These are phyloP conservation scores for Cherax quadricarinatus DNA, from an alignment of 1,140 invertebrate genomes.

Conservation along the genomic window DNA sequence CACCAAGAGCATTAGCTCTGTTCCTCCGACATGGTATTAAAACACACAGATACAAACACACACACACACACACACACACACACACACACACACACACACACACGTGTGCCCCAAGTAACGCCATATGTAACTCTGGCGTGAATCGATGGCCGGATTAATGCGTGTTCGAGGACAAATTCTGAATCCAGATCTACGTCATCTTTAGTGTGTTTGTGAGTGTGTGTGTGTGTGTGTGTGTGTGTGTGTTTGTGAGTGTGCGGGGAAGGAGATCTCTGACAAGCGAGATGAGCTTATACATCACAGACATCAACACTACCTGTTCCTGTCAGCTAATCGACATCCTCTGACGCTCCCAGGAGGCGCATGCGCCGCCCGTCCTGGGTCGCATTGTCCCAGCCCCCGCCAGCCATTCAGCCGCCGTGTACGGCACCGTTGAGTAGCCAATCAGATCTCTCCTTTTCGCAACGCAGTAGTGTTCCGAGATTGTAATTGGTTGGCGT, in stretches of 20 bases:
- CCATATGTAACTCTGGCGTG: background rate
- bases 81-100: conserved; percentile 4
- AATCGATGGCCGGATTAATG: conserved; percentile 37
- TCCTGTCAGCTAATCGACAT: conserved; percentile 62
- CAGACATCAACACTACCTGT: conserved; percentile 58
- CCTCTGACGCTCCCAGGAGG: conserved; percentile 43
- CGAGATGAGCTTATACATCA: conserved; percentile 3
- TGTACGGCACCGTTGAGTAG: conserved; percentile 64
- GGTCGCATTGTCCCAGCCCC: conserved; percentile 51
- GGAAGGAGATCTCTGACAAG: conserved; percentile 17
- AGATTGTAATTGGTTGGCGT: conserved; percentile 57
- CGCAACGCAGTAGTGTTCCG: conserved; percentile 57
- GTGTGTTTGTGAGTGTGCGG: no score
- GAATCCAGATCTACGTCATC: background rate
- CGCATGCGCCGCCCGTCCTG: conserved; percentile 30
- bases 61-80: background rate
- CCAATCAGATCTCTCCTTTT: conserved; percentile 71
- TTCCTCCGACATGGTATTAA: background rate
- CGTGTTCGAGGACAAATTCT: conserved; percentile 14
- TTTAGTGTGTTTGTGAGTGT: no score
- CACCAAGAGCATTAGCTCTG: background rate
- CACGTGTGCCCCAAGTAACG: conserved; percentile 3
- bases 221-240: background rate
- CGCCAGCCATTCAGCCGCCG: conserved; percentile 65
- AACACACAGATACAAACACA: background rate